Base-by-base conservation (phyloP, 2,113 vertebrate species). In the Platanista minor region DNA sequence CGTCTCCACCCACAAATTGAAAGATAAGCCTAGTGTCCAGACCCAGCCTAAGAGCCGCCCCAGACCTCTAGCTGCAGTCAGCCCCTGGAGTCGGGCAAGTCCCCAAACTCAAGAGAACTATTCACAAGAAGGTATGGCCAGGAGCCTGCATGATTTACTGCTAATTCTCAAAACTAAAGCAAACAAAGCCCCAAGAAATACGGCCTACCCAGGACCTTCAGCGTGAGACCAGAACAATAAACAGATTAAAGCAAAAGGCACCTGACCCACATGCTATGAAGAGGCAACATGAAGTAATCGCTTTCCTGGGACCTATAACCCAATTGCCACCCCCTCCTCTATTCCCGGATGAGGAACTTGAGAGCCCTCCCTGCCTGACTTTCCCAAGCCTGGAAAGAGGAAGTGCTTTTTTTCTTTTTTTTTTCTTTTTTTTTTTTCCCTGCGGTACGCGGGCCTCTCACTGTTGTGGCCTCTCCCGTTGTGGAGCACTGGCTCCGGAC, bases 1-100 rank as follows among this genome's bases (percentile, higher is more conserved):
- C 75, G 5, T 27, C 61, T 64, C 69, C 33, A 14, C 46, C 9
- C 3, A 9, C 52, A 39, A 8, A 77, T 5, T 27, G n/a, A 31
- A 21, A 64, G 7, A 18, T 11, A 12, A 36, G 52, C 52, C 52
- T 1, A 1, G 1, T 1, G 7, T 31, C 17, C 72, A 6, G n/a
- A 43, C 31, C 15, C 49, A 0, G 4, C 36, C 21, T 13, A 3
- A 46, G 49, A 14, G 57, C 29, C 0, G 1, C 14, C 5, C 12
- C 43, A 5, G 52, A 11, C 43, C 10, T 7, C 62, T 10, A 6
- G 46, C 49, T 43, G 39, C 18, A 41, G 72, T 88, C 93, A 82
- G 81, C 69, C 46, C 39, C 39, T 15, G 17, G 20, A 21, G 36
- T 33, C 31, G 2, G 4, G 25, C 18, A 14, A 17, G 69, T 5